A percentile compares a stretch with the other conserved stretches of the same genome.
Conservation (phyloP, 2,888 invertebrate species). For the Dryococelus australis region DNA sequence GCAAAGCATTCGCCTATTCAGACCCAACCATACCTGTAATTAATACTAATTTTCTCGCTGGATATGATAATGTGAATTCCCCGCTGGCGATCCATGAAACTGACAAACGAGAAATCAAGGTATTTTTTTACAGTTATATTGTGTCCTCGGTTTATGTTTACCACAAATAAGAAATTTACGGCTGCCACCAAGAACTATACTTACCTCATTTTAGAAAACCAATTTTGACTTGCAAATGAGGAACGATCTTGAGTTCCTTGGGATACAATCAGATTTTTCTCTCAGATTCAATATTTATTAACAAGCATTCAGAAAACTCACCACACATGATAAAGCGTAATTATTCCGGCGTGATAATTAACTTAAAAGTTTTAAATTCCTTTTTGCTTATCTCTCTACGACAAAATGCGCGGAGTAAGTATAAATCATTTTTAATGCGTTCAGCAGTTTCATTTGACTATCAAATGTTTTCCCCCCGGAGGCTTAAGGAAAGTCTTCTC, state of each 20-base stretch:
- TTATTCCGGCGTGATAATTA: neutral
- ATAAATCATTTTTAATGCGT: neutral
- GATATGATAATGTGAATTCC: neutral
- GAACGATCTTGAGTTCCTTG: neutral
- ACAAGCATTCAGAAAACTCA: neutral
- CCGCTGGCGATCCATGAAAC: neutral
- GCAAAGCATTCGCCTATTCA: neutral
- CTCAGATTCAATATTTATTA: neutral
- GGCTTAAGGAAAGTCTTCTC: neutral
- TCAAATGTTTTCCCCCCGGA: no score
- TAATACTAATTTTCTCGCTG: neutral
- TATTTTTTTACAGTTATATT: neutral
- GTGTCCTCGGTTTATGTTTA: neutral
- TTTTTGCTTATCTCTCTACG: neutral
- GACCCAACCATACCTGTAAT: neutral
- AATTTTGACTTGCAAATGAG: conserved; percentile 16
- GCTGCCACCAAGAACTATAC: neutral
- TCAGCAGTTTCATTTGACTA: neutral
- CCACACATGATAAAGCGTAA: neutral
- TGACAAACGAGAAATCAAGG: neutral
- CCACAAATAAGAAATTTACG: conserved; percentile 16
- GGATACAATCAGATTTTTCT: neutral
- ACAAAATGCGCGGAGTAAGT: neutral
- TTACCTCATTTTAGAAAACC: neutral
- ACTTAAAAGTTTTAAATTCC: neutral